Evolutionary conservation across 2,888 invertebrate genomes (phyloP).

Genomic region (Myopa tessellatipennis): DNA sequence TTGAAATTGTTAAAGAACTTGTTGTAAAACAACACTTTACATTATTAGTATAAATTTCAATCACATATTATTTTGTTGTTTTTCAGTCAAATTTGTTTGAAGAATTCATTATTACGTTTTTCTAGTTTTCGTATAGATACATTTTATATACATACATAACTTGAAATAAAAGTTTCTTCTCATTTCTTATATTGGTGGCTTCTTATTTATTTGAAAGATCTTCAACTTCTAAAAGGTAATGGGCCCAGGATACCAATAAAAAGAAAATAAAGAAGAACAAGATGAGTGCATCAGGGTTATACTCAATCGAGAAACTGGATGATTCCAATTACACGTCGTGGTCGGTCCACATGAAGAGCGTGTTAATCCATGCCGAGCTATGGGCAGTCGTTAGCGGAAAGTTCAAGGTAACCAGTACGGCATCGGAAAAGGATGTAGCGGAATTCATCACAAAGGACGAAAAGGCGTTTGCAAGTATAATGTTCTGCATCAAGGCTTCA

Average conservation of each 20-base stretch:
- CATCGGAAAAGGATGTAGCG: neutral
- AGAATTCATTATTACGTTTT: too few species aligned
- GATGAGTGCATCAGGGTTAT: neutral
- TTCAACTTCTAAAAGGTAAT: neutral
- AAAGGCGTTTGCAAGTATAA: neutral
- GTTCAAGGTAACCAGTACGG: too few species aligned
- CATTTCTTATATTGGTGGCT: too few species aligned
- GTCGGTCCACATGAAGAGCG: neutral
- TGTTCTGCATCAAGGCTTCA: neutral
- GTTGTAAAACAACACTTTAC: too few species aligned
- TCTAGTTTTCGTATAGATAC: too few species aligned
- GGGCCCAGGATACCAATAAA: neutral
- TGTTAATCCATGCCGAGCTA: neutral
- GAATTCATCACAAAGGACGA: neutral
- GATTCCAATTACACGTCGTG: slow-evolving; percentile 1
- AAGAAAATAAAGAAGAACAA: neutral
- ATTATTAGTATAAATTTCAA: too few species aligned
- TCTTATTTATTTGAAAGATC: too few species aligned
- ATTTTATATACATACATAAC: too few species aligned
- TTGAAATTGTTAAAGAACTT: too few species aligned
- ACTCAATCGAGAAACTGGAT: neutral
- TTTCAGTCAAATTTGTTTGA: too few species aligned
- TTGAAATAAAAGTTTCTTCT: too few species aligned
- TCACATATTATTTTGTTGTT: too few species aligned
- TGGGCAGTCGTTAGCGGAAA: neutral